These are phyloP conservation scores for Drosophila carrolli DNA, from an alignment of 1,140 invertebrate species.

Conservation along the genomic window DNA sequence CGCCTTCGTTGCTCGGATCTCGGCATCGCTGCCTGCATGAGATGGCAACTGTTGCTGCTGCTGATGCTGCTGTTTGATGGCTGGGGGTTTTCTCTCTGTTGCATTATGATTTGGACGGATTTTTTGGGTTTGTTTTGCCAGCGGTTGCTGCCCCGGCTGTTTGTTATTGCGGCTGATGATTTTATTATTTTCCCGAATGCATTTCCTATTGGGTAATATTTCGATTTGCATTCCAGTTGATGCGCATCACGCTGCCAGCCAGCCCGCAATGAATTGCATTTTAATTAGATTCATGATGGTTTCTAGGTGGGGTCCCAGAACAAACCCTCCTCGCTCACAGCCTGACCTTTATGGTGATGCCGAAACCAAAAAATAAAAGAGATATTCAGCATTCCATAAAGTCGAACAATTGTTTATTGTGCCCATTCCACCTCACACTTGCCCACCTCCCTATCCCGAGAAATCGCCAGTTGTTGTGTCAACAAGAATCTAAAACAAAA, in stretches of 20 bases:
- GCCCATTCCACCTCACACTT: constrained; percentile 27
- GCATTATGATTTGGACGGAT: constrained; percentile 49
- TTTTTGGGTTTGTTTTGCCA: constrained; percentile 77
- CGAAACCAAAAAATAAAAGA: constrained; percentile 9
- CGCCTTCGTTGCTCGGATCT: constrained; percentile 70
- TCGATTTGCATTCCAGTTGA: constrained; percentile 76
- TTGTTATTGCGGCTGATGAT: constrained; percentile 74
- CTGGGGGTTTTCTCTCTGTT: constrained; percentile 36
- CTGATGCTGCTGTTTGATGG: constrained; percentile 73
- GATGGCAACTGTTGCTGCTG: constrained; percentile 65
- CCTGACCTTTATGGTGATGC: constrained; percentile 61
- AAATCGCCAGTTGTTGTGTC: constrained; percentile 65
- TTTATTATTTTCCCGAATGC: constrained; percentile 74
- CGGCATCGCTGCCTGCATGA: constrained; percentile 67
- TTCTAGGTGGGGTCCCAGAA: constrained; percentile 70
- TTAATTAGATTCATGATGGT: constrained; percentile 78
- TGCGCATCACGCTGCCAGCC: constrained; percentile 56
- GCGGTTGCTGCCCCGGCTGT: constrained; percentile 38
- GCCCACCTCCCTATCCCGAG: constrained; percentile 5
- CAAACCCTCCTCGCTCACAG: constrained; percentile 37
- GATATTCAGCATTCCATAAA: constrained; percentile 58
- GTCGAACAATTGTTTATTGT: constrained; percentile 69
- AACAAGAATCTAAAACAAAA: constrained; percentile 73
- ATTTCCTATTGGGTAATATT: constrained; percentile 80
- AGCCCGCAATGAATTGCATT: constrained; percentile 73